Evolutionary conservation across 2,797 vertebrate species (phyloP), one percentile per base, ranked within the genome.

Genomic region (Scolopax rusticola): DNA sequence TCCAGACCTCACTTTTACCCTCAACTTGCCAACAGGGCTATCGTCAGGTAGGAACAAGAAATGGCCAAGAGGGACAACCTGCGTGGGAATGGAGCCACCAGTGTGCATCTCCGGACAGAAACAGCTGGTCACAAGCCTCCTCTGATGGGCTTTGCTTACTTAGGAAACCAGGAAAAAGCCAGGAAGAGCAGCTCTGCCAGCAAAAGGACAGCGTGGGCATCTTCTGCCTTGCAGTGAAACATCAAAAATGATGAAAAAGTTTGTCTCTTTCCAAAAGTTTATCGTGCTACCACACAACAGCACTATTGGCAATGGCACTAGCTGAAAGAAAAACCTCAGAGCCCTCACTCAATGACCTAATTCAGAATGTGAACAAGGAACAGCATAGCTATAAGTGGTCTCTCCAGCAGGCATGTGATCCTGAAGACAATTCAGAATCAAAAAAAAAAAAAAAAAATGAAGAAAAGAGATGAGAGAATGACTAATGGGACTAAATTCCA

Each of bases 221-320:
- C 71, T 93, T 69, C 79, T 94, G 60, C 43, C 77, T 93, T 70
- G 45, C 30, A 48, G 32, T n/a, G 59, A 57, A 89, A 73, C 23
- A 33, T 50, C 45, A 53, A 15, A 84, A 87, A 9, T n/a, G 9
- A 51, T 53, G 41, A 57, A 71, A 75, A 32, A 38, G 32, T 8
- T 32, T 84, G 21, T 33, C 81, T 53, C 45, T 84, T 81, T 12
- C 36, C 57, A 57, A 65, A 84, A 20, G 65, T 23, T 87, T 82
- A 12, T 40, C 0, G 0, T 25, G 69, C 64, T 56, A 33, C 11
- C 11, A 11, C 43, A 63, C 57, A 33, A 33, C 13, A 23, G 32
- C 17, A 53, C 25, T 82, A 60, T 2, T 5, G 6, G 19, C 32
- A 48, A 9, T 65, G 51, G 19, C 28, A 60, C 8, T 41, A 87